A percentile compares a stretch with the other conserved stretches of the same genome.
phyloP scores from a whole-genome alignment of 1,140 invertebrate genomes.

The Aricia agestis region DNA sequence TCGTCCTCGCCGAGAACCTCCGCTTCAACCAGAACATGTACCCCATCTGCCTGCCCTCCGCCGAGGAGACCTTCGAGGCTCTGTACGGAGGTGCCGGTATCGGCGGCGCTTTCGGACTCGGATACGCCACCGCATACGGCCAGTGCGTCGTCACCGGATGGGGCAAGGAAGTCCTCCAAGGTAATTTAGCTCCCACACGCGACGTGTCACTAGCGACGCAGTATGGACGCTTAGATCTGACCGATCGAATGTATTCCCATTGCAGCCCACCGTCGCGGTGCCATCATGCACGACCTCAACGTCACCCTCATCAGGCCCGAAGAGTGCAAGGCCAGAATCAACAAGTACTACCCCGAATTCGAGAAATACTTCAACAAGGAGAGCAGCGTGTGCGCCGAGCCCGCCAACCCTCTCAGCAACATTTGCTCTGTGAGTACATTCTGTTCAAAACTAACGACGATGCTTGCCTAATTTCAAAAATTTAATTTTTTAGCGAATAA shows the following conservation, averaged over 20 bases:
- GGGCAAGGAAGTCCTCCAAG: slow-evolving; percentile 86
- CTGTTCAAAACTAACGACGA: not conserved
- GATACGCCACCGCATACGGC: not conserved
- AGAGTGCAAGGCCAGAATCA: not conserved
- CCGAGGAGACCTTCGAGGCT: slow-evolving; percentile 58
- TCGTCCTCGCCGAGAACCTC: slow-evolving; percentile 80
- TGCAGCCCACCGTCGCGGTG: slow-evolving; percentile 1
- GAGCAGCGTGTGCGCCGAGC: slow-evolving; percentile 1
- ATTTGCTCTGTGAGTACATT: slow-evolving; percentile 12
- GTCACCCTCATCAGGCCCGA: not conserved
- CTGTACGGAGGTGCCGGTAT: slow-evolving; percentile 72
- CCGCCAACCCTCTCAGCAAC: slow-evolving; percentile 6
- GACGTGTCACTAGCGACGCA: not conserved
- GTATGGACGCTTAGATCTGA: not conserved
- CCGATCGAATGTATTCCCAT: not conserved
- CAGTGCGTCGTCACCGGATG: slow-evolving; percentile 87
- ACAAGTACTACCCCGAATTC: slow-evolving; percentile 12
- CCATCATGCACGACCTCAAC: slow-evolving; percentile 8
- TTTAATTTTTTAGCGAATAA: too few relatives aligned
- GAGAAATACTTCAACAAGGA: slow-evolving; percentile 13
- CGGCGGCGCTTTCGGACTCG: not conserved
- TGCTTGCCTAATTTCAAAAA: too few relatives aligned
- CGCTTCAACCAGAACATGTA: slow-evolving; percentile 83
- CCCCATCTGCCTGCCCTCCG: slow-evolving; percentile 81
- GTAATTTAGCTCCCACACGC: slow-evolving; percentile 69